Base-by-base conservation (phyloP, 1,140 invertebrate species). In the Cydia pomonella region DNA sequence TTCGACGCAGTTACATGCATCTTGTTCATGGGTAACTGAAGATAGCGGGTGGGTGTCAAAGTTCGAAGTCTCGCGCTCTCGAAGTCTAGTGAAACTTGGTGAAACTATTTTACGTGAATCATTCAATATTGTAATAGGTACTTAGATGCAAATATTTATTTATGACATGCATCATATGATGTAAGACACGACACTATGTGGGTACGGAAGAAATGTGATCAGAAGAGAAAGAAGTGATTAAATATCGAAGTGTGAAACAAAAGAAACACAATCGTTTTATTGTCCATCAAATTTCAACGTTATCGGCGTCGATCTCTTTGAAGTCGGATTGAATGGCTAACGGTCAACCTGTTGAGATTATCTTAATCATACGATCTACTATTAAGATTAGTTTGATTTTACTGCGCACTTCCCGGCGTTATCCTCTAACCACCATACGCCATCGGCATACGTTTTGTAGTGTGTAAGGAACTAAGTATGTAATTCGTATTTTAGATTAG, bases 321-420 rank as follows among this genome's bases (percentile, higher is more conserved):
- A 59, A 41, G 64, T 33, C 27, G n/a, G 9, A 29, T 33, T 69
- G 64, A 38, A 69, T 69, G 64, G 64, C 64, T 69, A 69, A 69
- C 29, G 64, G 64, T 69, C 64, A 41, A 69, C n/a, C 12, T 21
- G 63, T 38, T 63, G 64, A 33, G 29, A 69, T 69, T 69, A 69
- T 69, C 64, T 69, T 69, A 66, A 66, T 66, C 33, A 69, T 33
- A 41, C 64, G 64, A 69, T 69, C 64, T 33, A 38, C n/a, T 69
- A 69, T 69, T 33, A 69, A 69, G 64, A 69, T 69, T 33, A 29
- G 64, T 38, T 33, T 69, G 13, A 38, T 69, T 69, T 33, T 33
- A 69, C 29, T 41, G 13, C 64, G 64, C 21, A 59, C 53, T 21
- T 59, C 50, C 5, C 2, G 16, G 10, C 53, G 53, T 59, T 59